Percentiles rank a stretch among this genome's conserved stretches.
phyloP scores from a whole-genome alignment of 2,888 invertebrate species.

The Ophion slaviceki region DNA sequence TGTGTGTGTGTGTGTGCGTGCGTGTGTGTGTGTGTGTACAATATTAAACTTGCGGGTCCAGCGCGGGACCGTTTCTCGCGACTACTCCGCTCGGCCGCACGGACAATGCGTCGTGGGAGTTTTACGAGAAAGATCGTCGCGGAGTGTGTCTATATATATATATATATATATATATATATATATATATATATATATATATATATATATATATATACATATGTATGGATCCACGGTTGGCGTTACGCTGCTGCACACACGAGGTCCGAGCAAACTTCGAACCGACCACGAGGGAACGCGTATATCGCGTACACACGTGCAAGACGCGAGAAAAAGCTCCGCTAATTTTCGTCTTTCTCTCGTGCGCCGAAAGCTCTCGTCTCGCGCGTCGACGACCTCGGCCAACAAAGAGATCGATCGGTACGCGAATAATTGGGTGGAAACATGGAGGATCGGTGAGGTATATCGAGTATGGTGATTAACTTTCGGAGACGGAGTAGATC shows the following conservation, averaged over 20 bases:
- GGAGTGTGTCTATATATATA: background rate
- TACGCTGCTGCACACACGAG: slow-evolving; percentile 47
- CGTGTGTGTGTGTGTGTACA: background rate
- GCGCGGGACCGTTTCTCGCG: slow-evolving; percentile 50
- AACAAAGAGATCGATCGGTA: slow-evolving; percentile 39
- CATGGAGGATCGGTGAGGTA: no score
- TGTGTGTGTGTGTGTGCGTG: background rate
- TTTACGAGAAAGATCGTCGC: slow-evolving; percentile 59
- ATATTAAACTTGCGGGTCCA: slow-evolving; percentile 63
- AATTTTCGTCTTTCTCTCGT: slow-evolving; percentile 59
- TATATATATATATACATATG: background rate
- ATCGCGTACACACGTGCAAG: slow-evolving; percentile 58
- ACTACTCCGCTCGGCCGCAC: slow-evolving; percentile 48
- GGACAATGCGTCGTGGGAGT: slow-evolving; percentile 73
- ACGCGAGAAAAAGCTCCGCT: slow-evolving; percentile 64
- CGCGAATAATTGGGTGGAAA: no score
- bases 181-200: background rate
- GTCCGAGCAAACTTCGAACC: slow-evolving; percentile 60
- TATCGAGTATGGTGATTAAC: background rate
- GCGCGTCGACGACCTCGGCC: slow-evolving; percentile 60
- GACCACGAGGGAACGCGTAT: slow-evolving; percentile 55
- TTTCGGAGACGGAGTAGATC: background rate
- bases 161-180: background rate
- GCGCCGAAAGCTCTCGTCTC: background rate
- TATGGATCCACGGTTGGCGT: background rate